Evolutionary conservation across 2,888 invertebrate genomes (phyloP).

Genomic region (Hymenopus coronatus): DNA sequence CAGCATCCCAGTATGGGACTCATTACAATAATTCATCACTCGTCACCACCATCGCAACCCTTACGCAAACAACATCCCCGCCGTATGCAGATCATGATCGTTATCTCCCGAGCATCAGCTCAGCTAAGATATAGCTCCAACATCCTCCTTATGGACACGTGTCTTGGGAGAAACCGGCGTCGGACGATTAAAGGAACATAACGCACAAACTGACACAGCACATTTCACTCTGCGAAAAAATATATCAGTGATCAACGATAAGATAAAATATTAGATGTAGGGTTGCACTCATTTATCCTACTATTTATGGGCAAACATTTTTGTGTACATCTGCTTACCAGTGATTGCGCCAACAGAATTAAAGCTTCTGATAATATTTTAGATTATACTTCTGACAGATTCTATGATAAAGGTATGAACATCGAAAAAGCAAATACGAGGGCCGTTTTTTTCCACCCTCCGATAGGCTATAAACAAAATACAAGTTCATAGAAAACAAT

Average conservation of each 20-base stretch:
- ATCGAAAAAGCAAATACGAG: no score
- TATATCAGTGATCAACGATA: background rate
- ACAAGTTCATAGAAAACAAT: no score
- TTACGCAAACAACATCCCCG: background rate
- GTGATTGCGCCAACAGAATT: no score
- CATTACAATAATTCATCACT: constrained; percentile 8
- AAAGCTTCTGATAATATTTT: no score
- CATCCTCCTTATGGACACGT: background rate
- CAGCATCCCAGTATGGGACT: background rate
- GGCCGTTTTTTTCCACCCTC: no score
- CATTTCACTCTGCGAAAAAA: background rate
- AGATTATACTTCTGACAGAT: no score
- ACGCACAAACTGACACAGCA: background rate
- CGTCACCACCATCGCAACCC: background rate
- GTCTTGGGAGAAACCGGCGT: no score
- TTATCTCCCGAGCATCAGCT: background rate
- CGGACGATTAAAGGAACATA: background rate
- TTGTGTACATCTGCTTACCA: background rate
- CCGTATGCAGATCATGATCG: background rate
- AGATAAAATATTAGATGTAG: background rate
- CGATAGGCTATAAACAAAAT: no score
- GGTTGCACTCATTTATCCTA: background rate
- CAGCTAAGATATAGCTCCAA: no score
- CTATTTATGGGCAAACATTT: background rate
- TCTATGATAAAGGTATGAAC: no score